Base-by-base conservation (phyloP, 2,888 invertebrate genomes). In the Blastobasis adustella region DNA sequence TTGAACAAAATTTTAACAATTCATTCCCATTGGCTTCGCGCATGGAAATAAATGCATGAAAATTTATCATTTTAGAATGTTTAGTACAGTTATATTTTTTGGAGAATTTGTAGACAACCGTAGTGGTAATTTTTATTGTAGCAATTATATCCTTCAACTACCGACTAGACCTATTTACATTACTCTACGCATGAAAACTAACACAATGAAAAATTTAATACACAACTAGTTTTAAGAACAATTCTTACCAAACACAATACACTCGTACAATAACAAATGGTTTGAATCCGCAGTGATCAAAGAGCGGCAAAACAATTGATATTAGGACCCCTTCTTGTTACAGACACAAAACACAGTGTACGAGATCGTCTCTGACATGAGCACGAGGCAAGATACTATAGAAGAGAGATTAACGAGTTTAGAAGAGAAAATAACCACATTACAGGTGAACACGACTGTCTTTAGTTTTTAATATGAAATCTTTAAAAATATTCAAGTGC, bases 341-440 rank as follows among this genome's bases (percentile, higher is more conserved):
- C 91, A 99, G 98, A 98, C 98, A 61, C 98, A 98, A 90, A 97
- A 97, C 75, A 97, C 97, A 50, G 98, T 99, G 64, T 98, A 98
- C 82, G 99, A 98, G 89, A 95, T 99, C 70, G 98, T 99, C 60
- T 96, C 98, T 52, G 99, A 99, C 72, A 96, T 99, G 95, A 97
- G 97, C 76, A 93, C 95, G 56, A 93, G 98, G 51, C 98, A 98
- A 83, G 96, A 97, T 78, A 92, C 93, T 49, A 91, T 99, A 65
- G 98, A 99, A 82, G 97, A 98, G 84, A 93, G 98, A 72, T 91
- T 99, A 70, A 93, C 94, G 63, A 94, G 95, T 71, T 92, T 99
- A 79, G 98, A 99, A 89, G 97, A 97, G 75, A 97, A 97, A 86
- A 88, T 98, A 69, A 92, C 92, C 61, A 89, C 93, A 58, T 88